Percentiles rank a stretch among this genome's conserved stretches.
Conservation (phyloP, 2,113 vertebrate genomes). For the Neolamprologus devosi region DNA sequence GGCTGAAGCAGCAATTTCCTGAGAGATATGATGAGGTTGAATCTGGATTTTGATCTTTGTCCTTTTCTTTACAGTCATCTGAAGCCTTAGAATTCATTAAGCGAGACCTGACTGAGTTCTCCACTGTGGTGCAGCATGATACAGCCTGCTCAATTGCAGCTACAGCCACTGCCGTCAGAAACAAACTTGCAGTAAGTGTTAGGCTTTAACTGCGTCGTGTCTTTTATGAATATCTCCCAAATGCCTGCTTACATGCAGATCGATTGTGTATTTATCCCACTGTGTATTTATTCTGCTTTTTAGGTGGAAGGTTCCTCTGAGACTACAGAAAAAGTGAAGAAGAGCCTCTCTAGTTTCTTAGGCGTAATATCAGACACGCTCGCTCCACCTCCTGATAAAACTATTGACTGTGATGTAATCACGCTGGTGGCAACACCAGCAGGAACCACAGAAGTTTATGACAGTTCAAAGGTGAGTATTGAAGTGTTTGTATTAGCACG, state of each 20-base stretch:
- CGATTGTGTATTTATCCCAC: not conserved
- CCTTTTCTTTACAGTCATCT: slow-evolving; percentile 74
- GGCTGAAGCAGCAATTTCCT: not conserved
- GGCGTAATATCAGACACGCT: slow-evolving; percentile 96
- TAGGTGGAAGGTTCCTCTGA: slow-evolving; percentile 88
- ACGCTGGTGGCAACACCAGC: slow-evolving; percentile 90
- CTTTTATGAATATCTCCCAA: not conserved
- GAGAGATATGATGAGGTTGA: not conserved
- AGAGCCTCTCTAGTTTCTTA: slow-evolving; percentile 88
- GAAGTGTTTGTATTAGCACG: accelerated
- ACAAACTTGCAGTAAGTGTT: slow-evolving; percentile 81
- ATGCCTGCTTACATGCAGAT: not conserved
- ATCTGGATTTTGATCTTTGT: not conserved
- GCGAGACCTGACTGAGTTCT: slow-evolving; percentile 90
- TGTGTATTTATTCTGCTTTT: not conserved
- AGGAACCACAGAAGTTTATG: slow-evolving; percentile 92
- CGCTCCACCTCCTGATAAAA: slow-evolving; percentile 92
- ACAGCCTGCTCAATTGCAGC: slow-evolving; percentile 94
- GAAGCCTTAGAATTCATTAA: slow-evolving; percentile 97
- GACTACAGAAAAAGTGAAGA: slow-evolving; percentile 91
- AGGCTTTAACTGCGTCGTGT: not conserved
- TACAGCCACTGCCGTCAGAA: slow-evolving; percentile 90
- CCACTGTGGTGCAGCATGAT: slow-evolving; percentile 94
- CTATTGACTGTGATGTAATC: slow-evolving; percentile 96
- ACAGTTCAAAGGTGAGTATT: slow-evolving; percentile 84